Percentiles rank a stretch among this genome's conserved stretches.
phyloP scores from a whole-genome alignment of 1,140 invertebrate genomes.

The Sinella curviseta region DNA sequence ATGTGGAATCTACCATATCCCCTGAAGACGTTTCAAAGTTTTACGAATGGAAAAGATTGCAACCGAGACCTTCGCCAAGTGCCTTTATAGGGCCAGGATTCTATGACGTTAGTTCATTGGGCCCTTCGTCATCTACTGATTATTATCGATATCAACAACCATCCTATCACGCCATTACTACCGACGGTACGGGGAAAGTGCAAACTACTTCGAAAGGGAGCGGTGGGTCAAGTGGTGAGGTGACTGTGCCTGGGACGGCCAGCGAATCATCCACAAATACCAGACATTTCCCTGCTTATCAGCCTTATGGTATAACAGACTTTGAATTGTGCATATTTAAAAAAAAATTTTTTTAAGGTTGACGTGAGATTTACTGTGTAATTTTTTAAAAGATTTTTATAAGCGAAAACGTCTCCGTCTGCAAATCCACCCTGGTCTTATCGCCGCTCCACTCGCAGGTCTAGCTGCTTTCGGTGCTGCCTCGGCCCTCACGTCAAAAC shows the following conservation, averaged over 20 bases:
- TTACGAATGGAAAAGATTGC: slow-evolving; percentile 16
- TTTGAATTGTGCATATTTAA: background rate
- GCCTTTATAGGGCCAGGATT: slow-evolving; percentile 23
- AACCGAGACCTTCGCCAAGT: background rate
- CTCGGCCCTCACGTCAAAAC: slow-evolving; percentile 37
- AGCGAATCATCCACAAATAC: slow-evolving; percentile 7
- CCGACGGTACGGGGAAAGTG: background rate
- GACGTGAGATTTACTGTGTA: background rate
- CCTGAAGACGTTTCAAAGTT: background rate
- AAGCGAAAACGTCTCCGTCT: slow-evolving; percentile 32
- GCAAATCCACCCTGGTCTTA: slow-evolving; percentile 38
- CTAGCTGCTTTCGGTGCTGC: slow-evolving; percentile 39
- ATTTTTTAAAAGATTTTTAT: slow-evolving; percentile 1
- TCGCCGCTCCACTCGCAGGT: slow-evolving; percentile 40
- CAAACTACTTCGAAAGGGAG: slow-evolving; percentile 12
- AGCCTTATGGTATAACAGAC: slow-evolving; percentile 17
- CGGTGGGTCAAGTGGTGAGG: background rate
- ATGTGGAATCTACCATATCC: background rate
- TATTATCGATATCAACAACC: slow-evolving; percentile 4
- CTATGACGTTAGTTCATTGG: background rate
- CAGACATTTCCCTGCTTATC: background rate
- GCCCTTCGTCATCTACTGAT: background rate
- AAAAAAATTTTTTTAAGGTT: background rate
- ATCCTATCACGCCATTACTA: background rate
- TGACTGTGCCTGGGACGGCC: background rate